Evolutionary conservation across 2,888 invertebrate species (phyloP), one percentile per base, ranked within the genome.

Genomic region (Conops quadrifasciatus): DNA sequence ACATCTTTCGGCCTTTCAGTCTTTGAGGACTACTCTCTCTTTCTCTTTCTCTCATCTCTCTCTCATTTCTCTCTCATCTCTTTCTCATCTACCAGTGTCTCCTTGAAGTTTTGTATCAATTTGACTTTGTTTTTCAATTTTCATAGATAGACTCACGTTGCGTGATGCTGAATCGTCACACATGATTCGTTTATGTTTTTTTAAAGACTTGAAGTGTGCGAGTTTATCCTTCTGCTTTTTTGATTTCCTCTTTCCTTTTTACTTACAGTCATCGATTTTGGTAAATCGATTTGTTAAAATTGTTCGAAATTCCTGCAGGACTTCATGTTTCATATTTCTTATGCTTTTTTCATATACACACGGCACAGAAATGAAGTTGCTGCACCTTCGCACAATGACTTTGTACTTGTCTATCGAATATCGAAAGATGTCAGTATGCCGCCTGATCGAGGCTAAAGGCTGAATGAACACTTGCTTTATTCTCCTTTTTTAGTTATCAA

Each of bases 271-370:
- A n/a, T n/a, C 36, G 9, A 7, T 36, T 36, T 36, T 7, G 28
- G 51, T 65, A 65, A 65, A 65, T 65, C 65, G 65, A 65, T 65
- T 65, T 65, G 51, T 49, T 51, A 65, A 65, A 65, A 65, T 28
- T 28, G 65, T 30, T 51, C 51, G 51, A 51, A 65, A 53, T 65
- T 65, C 65, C 65, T 65, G 49, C n/a, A 65, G 65, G 30, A 51
- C 51, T 51, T 65, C 51, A 65, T 51, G 28, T 30, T 65, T 65
- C 4, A 65, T 51, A 53, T 30, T 65, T 65, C 4, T 36, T 36
- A 65, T 65, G 30, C 30, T 49, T 65, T 51, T 15, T 30, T 26
- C 65, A 65, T 51, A 51, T 49, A 51, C 30, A 65, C n/a, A 36
- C 30, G 51, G 65, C 24, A 26, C 28, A 36, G 36, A 63, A 63